These are phyloP conservation scores for Drosophila silvestris DNA, from an alignment of 2,888 invertebrate genomes.

Conservation along the genomic window DNA sequence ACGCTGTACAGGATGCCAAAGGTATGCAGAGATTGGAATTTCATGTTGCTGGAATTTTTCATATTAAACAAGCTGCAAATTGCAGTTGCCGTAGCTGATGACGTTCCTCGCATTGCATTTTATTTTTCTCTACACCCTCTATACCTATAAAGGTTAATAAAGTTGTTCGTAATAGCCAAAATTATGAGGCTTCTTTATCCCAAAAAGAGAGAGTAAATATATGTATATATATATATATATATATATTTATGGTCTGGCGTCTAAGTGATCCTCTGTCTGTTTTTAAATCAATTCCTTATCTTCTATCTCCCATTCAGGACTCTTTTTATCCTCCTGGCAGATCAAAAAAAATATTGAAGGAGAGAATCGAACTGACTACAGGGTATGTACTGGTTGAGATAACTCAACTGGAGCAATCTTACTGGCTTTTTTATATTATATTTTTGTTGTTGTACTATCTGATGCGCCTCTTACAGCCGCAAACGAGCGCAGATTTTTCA, in stretches of 20 bases:
- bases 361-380: background rate
- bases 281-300: background rate
- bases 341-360: background rate
- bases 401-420: background rate
- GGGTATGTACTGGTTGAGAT: background rate
- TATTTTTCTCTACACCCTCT: constrained; percentile 28
- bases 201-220: background rate
- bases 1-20: constrained; percentile 45
- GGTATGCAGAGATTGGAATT: constrained; percentile 75
- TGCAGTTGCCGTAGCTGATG: constrained; percentile 49
- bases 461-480: constrained; percentile 37
- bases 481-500: constrained; percentile 63
- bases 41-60: constrained; percentile 76
- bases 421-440: constrained; percentile 1
- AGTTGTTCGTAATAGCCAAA: background rate
- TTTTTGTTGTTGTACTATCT: constrained; percentile 19
- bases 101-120: constrained; percentile 29
- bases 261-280: background rate
- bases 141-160: background rate
- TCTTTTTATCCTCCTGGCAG: background rate
- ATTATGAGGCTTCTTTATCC: background rate
- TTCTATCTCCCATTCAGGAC: background rate
- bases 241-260: background rate
- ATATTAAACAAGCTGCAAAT: constrained; percentile 79
- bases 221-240: background rate